Conservation (phyloP, 2,113 vertebrate species). For the Galeopterus variegatus region DNA sequence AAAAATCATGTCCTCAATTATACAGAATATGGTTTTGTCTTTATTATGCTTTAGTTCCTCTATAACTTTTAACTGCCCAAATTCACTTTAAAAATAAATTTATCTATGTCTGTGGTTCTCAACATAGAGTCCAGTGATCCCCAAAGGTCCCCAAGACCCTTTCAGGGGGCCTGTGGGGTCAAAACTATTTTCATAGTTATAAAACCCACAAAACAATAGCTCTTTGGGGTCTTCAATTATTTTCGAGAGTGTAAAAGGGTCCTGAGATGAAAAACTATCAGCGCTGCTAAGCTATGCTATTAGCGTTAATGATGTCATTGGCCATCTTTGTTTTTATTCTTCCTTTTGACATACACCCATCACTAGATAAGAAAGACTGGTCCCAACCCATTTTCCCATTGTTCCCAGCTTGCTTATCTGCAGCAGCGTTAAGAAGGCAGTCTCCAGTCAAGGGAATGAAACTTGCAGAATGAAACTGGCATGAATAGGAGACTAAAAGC, state of each 20-base stretch:
- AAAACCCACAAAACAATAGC: constrained; percentile 30
- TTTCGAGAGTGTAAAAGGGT: constrained; percentile 23
- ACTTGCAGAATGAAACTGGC: constrained; percentile 26
- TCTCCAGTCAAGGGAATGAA: neutral
- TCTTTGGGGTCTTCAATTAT: constrained; percentile 27
- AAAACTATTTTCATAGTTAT: constrained; percentile 55
- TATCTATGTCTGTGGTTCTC: constrained; percentile 6
- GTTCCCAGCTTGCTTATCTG: constrained; percentile 1
- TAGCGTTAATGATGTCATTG: neutral
- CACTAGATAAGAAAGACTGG: constrained; percentile 35
- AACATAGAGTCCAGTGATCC: constrained; percentile 27
- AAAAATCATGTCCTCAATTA: constrained; percentile 28
- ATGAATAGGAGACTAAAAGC: constrained; percentile 30
- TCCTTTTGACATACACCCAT: neutral
- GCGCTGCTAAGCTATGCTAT: neutral
- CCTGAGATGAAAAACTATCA: constrained; percentile 14
- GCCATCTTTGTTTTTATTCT: constrained; percentile 31
- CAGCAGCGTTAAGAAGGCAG: neutral
- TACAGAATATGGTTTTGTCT: constrained; percentile 34
- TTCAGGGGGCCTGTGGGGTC: neutral
- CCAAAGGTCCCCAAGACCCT: neutral
- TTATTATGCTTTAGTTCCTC: constrained; percentile 33
- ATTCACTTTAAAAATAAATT: constrained; percentile 65
- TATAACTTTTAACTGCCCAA: constrained; percentile 36
- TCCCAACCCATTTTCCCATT: constrained; percentile 1